A percentile compares a stretch with the other conserved stretches of the same genome.
Conservation (phyloP, 2,113 vertebrate genomes). For the Myiagra hebetior region DNA sequence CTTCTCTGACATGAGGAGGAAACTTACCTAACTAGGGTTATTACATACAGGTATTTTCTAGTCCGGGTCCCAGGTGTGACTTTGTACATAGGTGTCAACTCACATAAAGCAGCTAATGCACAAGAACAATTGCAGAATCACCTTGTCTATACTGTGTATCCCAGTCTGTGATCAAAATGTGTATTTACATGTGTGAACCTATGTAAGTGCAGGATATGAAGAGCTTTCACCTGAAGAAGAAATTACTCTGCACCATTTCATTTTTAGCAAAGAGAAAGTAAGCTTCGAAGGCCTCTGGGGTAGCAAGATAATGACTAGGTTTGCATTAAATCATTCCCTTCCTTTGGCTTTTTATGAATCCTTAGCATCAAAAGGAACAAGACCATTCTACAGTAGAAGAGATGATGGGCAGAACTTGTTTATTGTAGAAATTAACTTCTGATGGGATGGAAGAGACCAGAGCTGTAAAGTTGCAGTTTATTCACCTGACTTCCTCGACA, state of each 20-base stretch:
- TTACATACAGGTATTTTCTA: constrained; percentile 16
- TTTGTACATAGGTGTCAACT: constrained; percentile 45
- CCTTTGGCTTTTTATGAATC: not conserved
- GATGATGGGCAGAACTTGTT: not conserved
- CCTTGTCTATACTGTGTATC: not conserved
- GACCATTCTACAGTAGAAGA: not conserved
- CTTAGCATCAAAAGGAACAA: constrained; percentile 41
- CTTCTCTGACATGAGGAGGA: constrained; percentile 27
- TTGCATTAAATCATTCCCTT: not conserved
- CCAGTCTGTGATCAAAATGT: constrained; percentile 10
- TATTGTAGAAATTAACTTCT: not conserved
- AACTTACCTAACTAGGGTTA: not conserved
- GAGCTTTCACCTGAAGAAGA: constrained; percentile 35
- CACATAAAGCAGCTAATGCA: constrained; percentile 30
- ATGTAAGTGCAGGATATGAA: constrained; percentile 12
- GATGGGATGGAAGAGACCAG: not conserved
- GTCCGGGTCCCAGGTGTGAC: not conserved
- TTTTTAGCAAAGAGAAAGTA: constrained; percentile 23
- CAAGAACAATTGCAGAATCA: constrained; percentile 6
- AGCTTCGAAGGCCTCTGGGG: not conserved
- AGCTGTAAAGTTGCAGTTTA: not conserved
- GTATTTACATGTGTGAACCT: constrained; percentile 43
- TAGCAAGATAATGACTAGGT: not conserved
- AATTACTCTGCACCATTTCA: not conserved
- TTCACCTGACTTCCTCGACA: not conserved